These are phyloP conservation scores for Narcine bancroftii DNA, from an alignment of 2,113 vertebrate genomes.

Conservation along the genomic window DNA sequence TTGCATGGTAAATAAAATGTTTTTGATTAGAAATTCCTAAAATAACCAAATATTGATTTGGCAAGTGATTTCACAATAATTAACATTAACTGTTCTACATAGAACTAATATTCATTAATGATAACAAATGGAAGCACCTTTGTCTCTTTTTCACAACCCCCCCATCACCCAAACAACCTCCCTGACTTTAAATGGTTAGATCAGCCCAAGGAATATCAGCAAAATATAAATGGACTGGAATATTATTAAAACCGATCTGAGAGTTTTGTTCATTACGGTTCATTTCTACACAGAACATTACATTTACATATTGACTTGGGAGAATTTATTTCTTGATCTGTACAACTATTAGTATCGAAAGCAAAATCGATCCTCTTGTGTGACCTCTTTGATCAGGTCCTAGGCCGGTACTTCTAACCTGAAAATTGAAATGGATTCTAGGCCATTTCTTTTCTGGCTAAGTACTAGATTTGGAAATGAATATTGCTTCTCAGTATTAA, in stretches of 20 bases:
- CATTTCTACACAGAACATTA: neutral
- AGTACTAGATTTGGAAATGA: neutral
- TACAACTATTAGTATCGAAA: neutral
- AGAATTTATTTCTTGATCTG: neutral
- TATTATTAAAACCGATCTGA: neutral
- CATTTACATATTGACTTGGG: neutral
- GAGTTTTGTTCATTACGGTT: neutral
- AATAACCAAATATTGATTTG: neutral
- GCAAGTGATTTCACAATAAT: neutral
- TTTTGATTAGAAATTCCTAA: neutral
- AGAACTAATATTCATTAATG: neutral
- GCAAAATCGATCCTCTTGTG: neutral
- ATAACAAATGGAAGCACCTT: neutral
- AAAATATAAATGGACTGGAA: neutral
- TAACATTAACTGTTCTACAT: neutral
- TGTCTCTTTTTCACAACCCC: neutral
- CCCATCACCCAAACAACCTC: neutral
- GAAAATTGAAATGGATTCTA: neutral
- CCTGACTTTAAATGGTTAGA: neutral
- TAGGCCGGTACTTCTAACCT: neutral
- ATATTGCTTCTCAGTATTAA: neutral
- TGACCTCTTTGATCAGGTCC: neutral
- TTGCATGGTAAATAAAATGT: neutral
- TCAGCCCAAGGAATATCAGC: neutral
- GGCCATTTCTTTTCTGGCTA: neutral